phyloP scores from a whole-genome alignment of 2,888 invertebrate genomes.

The Keiferia lycopersicella region DNA sequence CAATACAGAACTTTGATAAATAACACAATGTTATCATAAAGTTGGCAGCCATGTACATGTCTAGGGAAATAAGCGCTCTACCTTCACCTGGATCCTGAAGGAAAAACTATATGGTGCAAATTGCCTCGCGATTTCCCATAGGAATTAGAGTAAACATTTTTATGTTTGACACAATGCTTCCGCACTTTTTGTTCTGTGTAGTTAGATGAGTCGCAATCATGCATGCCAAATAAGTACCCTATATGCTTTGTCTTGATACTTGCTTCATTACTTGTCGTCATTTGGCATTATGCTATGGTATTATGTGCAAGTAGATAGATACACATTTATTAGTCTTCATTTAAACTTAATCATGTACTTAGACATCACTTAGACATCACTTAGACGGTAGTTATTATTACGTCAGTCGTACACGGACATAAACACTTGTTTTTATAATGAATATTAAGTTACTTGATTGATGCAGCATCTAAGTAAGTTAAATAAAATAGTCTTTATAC shows the following conservation, averaged over 20 bases:
- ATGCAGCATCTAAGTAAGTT: too few species aligned
- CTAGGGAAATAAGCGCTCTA: constrained; percentile 42
- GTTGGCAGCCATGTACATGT: constrained; percentile 25
- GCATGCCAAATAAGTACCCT: not conserved
- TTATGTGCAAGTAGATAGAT: too few species aligned
- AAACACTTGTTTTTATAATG: too few species aligned
- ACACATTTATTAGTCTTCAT: too few species aligned
- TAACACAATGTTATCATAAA: constrained; percentile 22
- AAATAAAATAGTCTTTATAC: too few species aligned
- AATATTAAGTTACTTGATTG: too few species aligned
- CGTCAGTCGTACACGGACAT: too few species aligned
- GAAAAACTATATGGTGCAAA: constrained; percentile 41
- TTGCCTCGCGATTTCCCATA: constrained; percentile 43
- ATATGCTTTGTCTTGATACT: not conserved
- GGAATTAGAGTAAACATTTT: constrained; percentile 2
- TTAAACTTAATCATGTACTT: too few species aligned
- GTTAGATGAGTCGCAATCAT: not conserved
- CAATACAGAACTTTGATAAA: constrained; percentile 20
- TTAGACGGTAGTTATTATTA: too few species aligned
- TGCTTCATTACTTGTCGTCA: not conserved
- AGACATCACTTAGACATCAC: too few species aligned
- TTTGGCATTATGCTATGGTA: too few species aligned
- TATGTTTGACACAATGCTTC: constrained; percentile 16
- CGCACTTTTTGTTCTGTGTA: not conserved
- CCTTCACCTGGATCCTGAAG: constrained; percentile 33